A percentile compares a stretch with the other conserved stretches of the same genome.
phyloP scores from a whole-genome alignment of 2,113 vertebrate species.

The Prinia subflava region DNA sequence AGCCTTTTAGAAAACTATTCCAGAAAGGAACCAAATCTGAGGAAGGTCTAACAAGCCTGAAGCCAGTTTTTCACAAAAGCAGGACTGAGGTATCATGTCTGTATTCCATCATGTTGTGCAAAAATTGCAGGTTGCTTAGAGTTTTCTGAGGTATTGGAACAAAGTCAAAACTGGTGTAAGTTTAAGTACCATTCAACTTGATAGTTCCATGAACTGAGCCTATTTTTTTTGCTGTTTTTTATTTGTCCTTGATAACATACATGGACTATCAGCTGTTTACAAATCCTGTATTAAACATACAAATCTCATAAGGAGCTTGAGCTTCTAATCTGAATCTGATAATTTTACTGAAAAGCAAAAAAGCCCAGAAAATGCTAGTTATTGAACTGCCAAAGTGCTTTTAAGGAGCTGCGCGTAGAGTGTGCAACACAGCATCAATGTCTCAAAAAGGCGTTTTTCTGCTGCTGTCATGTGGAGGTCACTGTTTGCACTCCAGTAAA shows the following conservation, averaged over 20 bases:
- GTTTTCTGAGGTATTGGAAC: not conserved
- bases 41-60: not conserved
- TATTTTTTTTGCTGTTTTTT: not conserved
- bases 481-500: constrained; percentile 47
- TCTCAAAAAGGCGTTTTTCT: not conserved
- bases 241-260: not conserved
- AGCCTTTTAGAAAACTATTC: not conserved
- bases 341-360: not conserved
- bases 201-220: not conserved
- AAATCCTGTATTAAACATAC: not conserved
- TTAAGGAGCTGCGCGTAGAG: not conserved
- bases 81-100: not conserved
- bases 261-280: not conserved
- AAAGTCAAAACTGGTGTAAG: not conserved
- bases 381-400: not conserved
- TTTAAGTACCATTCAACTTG: not conserved
- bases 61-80: not conserved
- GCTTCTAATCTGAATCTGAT: not conserved
- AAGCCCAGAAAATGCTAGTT: not conserved
- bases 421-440: not conserved
- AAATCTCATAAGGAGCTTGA: not conserved
- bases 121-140: not conserved
- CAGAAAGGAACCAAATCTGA: not conserved
- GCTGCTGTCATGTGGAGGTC: constrained; percentile 46
- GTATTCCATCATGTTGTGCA: not conserved